Base-by-base conservation (phyloP, 1,140 invertebrate genomes). In the Drosophila oshimai region DNA sequence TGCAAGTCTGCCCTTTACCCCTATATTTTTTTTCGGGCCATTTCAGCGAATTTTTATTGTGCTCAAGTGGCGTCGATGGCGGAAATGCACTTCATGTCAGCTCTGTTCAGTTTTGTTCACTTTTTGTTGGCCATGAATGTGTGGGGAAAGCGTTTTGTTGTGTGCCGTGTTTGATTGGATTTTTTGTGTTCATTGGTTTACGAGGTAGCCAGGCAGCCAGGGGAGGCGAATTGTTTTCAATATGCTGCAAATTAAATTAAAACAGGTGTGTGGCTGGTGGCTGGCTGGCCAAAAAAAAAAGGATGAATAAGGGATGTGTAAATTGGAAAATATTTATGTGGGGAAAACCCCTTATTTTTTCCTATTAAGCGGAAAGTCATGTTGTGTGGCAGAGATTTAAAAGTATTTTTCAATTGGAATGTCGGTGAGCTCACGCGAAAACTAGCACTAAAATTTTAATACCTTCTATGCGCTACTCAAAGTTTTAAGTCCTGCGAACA, bases 191-290 rank as follows among this genome's bases (percentile, higher is more conserved):
- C 33, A 55, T 58, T 62, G 24, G 34, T 24, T 50, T 47, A 44
- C 15, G 42, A 49, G 58, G 13, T n/a, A 47, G 12, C 15, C 12
- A 3, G 51, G n/a, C n/a, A n/a, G n/a, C n/a, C n/a, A n/a, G n/a
- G n/a, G 28, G 13, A 10, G 22, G 28, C 39, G 29, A 55, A 47
- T 61, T 51, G 47, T 65, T 61, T 65, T 74, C 69, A 79, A 79
- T 80, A 74, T 80, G 75, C 64, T 79, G 51, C 47, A 69, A 68
- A 80, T 80, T 84, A 74, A 78, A 83, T 83, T 73, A 71, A 83
- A 60, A 71, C 69, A 78, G 78, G 51, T 76, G 54, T 45, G 39
- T 42, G 33, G 45, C 29, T 15, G 78, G 51, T 76, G 54, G 41
- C 34, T 42, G 33, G 45, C 29, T 15, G 13, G 49, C 39, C 49